Conservation (phyloP, 1,140 invertebrate genomes). For the Babylonia areolata region DNA sequence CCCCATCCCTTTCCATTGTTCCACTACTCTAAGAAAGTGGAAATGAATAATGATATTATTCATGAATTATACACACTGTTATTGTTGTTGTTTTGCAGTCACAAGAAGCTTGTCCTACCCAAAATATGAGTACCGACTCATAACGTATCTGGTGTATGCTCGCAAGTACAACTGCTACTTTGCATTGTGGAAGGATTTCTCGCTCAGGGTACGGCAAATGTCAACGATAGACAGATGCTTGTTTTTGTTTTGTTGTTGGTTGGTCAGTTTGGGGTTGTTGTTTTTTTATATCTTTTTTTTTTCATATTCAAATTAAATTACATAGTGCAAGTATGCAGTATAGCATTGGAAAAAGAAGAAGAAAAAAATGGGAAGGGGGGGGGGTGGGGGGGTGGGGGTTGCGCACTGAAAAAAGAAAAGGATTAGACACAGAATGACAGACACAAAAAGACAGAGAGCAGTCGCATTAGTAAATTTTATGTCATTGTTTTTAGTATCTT, state of each 20-base stretch:
- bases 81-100: slow-evolving; percentile 61
- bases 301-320: no score
- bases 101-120: slow-evolving; percentile 64
- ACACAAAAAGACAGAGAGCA: no score
- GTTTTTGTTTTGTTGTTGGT: not conserved
- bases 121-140: slow-evolving; percentile 71
- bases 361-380: no score
- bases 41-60: not conserved
- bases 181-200: slow-evolving; percentile 72
- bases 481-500: no score
- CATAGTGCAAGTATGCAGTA: no score
- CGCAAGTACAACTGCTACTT: slow-evolving; percentile 74
- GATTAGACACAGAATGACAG: no score
- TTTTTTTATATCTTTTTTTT: no score
- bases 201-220: slow-evolving; percentile 66
- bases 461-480: no score
- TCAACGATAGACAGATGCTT: not conserved
- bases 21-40: no score
- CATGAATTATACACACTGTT: not conserved
- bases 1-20: not conserved
- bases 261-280: not conserved
- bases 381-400: no score
- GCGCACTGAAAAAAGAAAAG: no score
- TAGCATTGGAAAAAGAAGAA: no score
- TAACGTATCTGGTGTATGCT: slow-evolving; percentile 70